Evolutionary conservation across 2,888 invertebrate genomes (phyloP), one percentile per base, ranked within the genome.

Genomic region (Latrodectus elegans): DNA sequence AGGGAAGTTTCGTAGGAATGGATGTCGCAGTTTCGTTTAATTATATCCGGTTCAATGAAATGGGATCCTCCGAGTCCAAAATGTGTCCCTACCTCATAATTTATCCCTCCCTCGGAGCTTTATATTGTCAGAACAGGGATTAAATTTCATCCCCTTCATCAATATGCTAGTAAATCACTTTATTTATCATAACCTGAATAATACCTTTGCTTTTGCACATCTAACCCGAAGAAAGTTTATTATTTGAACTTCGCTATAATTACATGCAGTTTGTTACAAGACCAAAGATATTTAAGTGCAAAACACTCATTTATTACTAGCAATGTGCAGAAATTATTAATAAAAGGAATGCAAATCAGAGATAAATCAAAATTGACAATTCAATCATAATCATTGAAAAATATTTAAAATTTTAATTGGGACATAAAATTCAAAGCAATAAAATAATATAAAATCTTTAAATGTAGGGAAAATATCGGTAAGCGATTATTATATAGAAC

Each of bases 121-220:
- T 60, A 60, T 60, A 60, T 15, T 60, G 60, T 60, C 60, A 60
- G 60, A 60, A 60, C n/a, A 60, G 60, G n/a, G 60, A 60, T 60
- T 60, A 60, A 15, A 60, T 60, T 15, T 60, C 12, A 60, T 60
- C 60, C 60, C 11, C 60, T 15, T 60, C 60, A 60, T 60, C 60
- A 60, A 60, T 60, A 60, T 60, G 60, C 60, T 60, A 11, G 60
- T 60, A n/a, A 6, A 60, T 60, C 60, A 6, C 60, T 60, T 6
- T 60, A n/a, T 60, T 12, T 60, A n/a, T 60, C 12, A 60, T 60
- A 60, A 60, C 60, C 60, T 60, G 60, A 60, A 60, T 12, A 60
- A 60, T 60, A 15, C 14, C n/a, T 15, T 60, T 60, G 60, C 60
- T 60, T 60, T 60, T 60, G 60, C 14, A n/a, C 14, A 60, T 15